A percentile compares a stretch with the other conserved stretches of the same genome.
Evolutionary conservation across 2,113 vertebrate genomes (phyloP).

Genomic region (Sorex araneus): DNA sequence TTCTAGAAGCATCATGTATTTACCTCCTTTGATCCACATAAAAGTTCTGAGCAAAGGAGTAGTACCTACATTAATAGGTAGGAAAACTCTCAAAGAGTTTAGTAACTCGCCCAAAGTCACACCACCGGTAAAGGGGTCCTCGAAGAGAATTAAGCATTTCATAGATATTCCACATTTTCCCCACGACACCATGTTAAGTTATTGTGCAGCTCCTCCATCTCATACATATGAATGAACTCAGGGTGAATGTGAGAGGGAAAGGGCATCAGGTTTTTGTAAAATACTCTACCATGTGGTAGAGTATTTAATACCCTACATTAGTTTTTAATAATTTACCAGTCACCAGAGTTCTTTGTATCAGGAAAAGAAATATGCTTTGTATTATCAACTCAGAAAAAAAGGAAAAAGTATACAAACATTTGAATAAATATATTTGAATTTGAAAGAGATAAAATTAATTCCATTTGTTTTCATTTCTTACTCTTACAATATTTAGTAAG

Average conservation of each 20-base stretch:
- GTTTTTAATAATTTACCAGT: neutral
- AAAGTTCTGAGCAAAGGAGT: neutral
- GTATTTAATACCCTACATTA: neutral
- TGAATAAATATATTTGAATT: neutral
- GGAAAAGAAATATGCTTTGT: slow-evolving; percentile 16
- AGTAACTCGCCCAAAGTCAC: neutral
- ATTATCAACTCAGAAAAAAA: slow-evolving; percentile 24
- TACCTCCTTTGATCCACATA: neutral
- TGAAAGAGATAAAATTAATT: slow-evolving; percentile 50
- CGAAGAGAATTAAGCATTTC: neutral
- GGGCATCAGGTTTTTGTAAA: neutral
- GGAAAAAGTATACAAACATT: slow-evolving; percentile 19
- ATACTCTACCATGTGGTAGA: neutral
- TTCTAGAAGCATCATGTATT: slow-evolving; percentile 19
- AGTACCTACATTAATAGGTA: neutral
- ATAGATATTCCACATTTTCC: neutral
- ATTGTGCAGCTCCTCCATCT: neutral
- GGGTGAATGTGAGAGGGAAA: neutral
- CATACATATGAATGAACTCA: neutral
- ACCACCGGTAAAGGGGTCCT: neutral
- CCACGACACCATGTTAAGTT: neutral
- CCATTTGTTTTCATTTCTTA: slow-evolving; percentile 33
- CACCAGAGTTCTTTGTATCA: slow-evolving; percentile 20
- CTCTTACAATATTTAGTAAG: slow-evolving; percentile 24
- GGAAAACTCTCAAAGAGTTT: neutral